phyloP scores from a whole-genome alignment of 1,140 invertebrate genomes.

The Hylaeus volcanicus region DNA sequence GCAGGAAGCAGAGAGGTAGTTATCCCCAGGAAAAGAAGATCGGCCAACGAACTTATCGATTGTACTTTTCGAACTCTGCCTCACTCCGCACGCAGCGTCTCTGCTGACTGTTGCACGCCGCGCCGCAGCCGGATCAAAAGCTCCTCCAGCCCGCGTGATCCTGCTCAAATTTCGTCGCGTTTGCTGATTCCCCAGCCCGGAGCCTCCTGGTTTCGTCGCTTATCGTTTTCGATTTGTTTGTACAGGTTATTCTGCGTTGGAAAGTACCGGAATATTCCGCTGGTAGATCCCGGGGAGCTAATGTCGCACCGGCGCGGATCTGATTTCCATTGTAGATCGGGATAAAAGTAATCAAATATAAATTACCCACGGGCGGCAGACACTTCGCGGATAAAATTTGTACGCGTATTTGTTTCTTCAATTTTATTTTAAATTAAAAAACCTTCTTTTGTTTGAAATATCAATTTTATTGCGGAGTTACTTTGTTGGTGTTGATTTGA shows the following conservation, averaged over 20 bases:
- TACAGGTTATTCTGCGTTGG: neutral
- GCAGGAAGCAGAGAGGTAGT: constrained; percentile 64
- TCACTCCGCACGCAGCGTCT: constrained; percentile 17
- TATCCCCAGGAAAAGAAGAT: constrained; percentile 59
- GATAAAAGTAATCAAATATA: neutral
- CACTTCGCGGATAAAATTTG: no score
- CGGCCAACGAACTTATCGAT: constrained; percentile 63
- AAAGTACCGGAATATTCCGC: neutral
- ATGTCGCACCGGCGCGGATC: neutral
- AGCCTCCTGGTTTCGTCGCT: neutral
- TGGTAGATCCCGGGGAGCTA: neutral
- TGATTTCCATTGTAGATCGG: neutral
- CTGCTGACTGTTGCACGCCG: constrained; percentile 63
- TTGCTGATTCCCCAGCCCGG: neutral
- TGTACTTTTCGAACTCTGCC: constrained; percentile 58
- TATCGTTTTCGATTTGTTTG: neutral
- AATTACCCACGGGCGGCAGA: neutral
- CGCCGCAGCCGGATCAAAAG: constrained; percentile 27
- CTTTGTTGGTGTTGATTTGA: no score
- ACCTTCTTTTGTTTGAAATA: no score
- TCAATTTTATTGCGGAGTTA: no score
- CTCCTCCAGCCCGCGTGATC: constrained; percentile 21
- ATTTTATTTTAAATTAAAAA: no score
- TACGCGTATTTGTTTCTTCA: no score
- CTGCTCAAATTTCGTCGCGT: constrained; percentile 34